A percentile compares a stretch with the other conserved stretches of the same genome.
phyloP scores from a whole-genome alignment of 1,140 invertebrate species.

The Bombus affinis region DNA sequence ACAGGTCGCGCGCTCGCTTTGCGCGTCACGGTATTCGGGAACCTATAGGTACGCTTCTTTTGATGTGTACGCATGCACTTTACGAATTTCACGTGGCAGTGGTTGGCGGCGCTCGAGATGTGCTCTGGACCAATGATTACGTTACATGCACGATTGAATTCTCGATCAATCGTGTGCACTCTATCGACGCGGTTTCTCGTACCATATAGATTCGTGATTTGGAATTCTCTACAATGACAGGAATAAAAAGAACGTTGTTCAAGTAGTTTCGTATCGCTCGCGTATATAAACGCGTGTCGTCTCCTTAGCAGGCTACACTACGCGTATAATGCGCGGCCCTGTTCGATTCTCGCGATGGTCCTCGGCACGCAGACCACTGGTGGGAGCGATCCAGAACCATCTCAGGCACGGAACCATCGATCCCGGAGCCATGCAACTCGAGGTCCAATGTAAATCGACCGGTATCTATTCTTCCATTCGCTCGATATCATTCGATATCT shows the following conservation, averaged over 20 bases:
- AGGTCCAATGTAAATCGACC: neutral
- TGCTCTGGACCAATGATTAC: neutral
- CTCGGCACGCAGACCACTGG: slow-evolving; percentile 58
- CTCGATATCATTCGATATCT: neutral
- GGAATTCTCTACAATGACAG: neutral
- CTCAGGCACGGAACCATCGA: slow-evolving; percentile 60
- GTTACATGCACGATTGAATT: neutral
- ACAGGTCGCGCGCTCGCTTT: neutral
- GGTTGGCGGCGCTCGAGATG: neutral
- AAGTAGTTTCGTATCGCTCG: neutral
- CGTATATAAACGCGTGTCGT: slow-evolving; percentile 31
- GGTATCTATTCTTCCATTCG: neutral
- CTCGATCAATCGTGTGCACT: neutral
- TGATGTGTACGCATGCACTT: neutral
- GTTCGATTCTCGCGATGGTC: slow-evolving; percentile 68
- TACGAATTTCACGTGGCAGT: slow-evolving; percentile 21
- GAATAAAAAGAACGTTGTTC: neutral
- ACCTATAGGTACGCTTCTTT: neutral
- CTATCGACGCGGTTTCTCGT: neutral
- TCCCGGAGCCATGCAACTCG: slow-evolving; percentile 15
- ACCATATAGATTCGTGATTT: neutral
- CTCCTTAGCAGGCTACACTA: slow-evolving; percentile 66
- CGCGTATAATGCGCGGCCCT: slow-evolving; percentile 71
- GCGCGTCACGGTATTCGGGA: neutral
- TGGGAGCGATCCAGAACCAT: slow-evolving; percentile 58